Evolutionary conservation across 35 echinoderm and acorn worm species (phyloP), one percentile per base, ranked within the genome.

Genomic region (Patiria miniata): DNA sequence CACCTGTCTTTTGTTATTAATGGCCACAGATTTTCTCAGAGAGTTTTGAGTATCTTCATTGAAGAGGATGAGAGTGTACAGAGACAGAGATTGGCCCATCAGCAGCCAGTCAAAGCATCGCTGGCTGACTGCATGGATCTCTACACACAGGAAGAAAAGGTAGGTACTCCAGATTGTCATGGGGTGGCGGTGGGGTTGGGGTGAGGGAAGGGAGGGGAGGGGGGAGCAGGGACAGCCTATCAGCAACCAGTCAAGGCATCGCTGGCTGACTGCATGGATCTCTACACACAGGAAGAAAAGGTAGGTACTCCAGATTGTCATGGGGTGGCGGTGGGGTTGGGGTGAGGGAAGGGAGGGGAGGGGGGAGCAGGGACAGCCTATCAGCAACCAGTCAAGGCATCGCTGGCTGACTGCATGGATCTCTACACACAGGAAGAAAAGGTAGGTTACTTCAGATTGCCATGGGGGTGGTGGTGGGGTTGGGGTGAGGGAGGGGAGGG

Each of bases 211-310:
- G 92, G 85, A 37, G 92, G 90, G 56, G 81, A 94, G 85, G 92
- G 90, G 83, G 90, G 87, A 56, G 92, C 76, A 90, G 52, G 65
- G 77, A 60, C 87, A 94, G 42, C 95, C n/a, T 88, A 93, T 38
- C 87, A 93, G 54, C 81, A 97, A 50, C 91, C 95, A 39, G 86
- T 97, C 79, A 80, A 86, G 60, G 91, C 91, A 16, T 77, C 80
- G 1, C 81, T 97, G 26, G 79, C 85, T 54, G 95, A 97, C 79
- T 97, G 95, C 61, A 89, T 97, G 60, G 91, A 97, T 59, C 79
- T 97, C 9, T 97, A 93, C 51, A 97, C 95, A 2, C 91, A 97
- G 44, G 95, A 97, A 65, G 95, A 97, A 78, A 90, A 82, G 81
- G 95, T 97, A 76, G 77, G 87, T 34, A n/a, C n/a, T n/a, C n/a